phyloP scores from a whole-genome alignment of 2,888 invertebrate species.

The Fragum sueziense region DNA sequence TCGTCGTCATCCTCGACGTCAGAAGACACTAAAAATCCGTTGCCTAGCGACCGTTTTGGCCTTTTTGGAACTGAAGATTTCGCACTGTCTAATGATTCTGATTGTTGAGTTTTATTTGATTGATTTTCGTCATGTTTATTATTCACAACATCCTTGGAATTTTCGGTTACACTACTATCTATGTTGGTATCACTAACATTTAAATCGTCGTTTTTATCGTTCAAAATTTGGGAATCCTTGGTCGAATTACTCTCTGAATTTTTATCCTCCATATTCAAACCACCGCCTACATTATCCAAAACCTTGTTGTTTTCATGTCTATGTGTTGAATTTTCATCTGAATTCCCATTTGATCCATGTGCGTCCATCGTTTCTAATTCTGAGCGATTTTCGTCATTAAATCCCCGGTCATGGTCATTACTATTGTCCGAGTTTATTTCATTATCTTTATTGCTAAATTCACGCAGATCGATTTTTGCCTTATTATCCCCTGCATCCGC shows the following conservation, averaged over 20 bases:
- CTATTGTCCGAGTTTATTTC: background rate
- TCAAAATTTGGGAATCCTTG: background rate
- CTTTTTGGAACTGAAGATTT: background rate
- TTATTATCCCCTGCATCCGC: background rate
- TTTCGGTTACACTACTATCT: background rate
- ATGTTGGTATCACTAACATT: background rate
- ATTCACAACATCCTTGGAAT: background rate
- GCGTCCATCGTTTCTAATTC: constrained; percentile 3
- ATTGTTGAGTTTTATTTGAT: background rate
- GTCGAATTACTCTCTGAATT: background rate
- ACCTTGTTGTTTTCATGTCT: background rate
- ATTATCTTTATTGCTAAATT: constrained; percentile 1
- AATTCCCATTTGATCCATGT: background rate
- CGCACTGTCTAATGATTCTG: background rate
- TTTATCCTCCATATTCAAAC: background rate
- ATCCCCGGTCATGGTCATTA: background rate
- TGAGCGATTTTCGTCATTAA: background rate
- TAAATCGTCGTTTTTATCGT: background rate
- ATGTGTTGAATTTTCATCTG: background rate
- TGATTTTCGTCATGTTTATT: background rate
- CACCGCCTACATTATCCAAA: too few relatives aligned
- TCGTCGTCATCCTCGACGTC: constrained; percentile 10
- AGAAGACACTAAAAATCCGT: constrained; percentile 44
- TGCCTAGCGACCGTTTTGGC: constrained; percentile 39
- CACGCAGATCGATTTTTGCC: constrained; percentile 1